A percentile compares a stretch with the other conserved stretches of the same genome.
Evolutionary conservation across 1,140 invertebrate species (phyloP).

Genomic region (Pseudomyrmex gracilis): DNA sequence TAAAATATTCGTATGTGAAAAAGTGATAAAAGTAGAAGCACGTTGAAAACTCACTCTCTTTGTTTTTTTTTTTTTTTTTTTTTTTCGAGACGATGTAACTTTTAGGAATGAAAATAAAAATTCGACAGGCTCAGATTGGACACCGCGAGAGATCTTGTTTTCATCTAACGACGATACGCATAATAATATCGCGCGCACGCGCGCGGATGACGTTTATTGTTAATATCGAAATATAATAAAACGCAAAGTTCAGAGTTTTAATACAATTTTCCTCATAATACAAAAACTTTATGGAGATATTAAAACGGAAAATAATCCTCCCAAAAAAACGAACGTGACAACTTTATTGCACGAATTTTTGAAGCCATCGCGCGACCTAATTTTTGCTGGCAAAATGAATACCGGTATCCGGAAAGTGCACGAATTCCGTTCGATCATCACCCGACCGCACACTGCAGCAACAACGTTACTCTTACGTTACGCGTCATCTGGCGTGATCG

Average conservation of each 20-base stretch:
- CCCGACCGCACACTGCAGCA: neutral
- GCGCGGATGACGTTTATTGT: no score
- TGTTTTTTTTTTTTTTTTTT: neutral
- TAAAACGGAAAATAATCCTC: no score
- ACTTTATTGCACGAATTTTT: neutral
- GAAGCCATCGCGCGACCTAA: neutral
- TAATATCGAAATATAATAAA: no score
- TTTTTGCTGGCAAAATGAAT: neutral
- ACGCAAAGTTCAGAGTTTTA: no score
- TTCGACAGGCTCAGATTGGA: no score
- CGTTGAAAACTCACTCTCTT: neutral
- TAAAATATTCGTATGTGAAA: neutral
- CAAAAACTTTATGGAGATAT: no score
- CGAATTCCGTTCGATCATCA: slow-evolving; percentile 11
- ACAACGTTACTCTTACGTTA: slow-evolving; percentile 19
- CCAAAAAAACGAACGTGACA: neutral
- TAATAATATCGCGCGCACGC: no score
- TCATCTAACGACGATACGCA: no score
- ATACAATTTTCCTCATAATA: no score
- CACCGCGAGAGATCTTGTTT: no score
- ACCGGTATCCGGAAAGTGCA: neutral
- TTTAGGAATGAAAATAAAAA: no score
- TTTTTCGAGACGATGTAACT: neutral
- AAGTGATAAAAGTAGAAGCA: slow-evolving; percentile 25
- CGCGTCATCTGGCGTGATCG: slow-evolving; percentile 53